phyloP scores from a whole-genome alignment of 1,140 invertebrate species.

The Colletes gigas region DNA sequence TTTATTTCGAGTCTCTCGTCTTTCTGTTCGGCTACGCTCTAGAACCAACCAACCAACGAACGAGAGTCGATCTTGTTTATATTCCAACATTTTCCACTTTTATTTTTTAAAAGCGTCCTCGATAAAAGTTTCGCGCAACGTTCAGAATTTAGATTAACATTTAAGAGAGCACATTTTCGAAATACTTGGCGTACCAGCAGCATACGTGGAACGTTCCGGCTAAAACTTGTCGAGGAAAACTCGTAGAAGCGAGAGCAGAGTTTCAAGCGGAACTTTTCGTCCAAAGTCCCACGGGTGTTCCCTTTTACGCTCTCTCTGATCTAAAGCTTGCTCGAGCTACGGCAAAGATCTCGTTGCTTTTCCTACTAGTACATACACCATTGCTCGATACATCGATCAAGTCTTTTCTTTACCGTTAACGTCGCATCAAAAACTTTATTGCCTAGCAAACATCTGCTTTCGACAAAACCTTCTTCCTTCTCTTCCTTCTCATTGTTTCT shows the following conservation, averaged over 20 bases:
- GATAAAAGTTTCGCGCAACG: slow-evolving; percentile 3
- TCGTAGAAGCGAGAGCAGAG: slow-evolving; percentile 47
- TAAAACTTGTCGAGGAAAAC: slow-evolving; percentile 33
- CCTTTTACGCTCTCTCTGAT: slow-evolving; percentile 50
- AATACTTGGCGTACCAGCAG: slow-evolving; percentile 14
- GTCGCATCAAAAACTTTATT: neutral
- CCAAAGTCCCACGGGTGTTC: slow-evolving; percentile 56
- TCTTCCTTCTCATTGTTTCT: neutral
- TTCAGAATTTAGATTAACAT: slow-evolving; percentile 43
- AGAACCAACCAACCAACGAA: neutral
- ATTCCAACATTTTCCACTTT: neutral
- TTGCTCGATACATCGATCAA: slow-evolving; percentile 3
- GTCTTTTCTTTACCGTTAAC: neutral
- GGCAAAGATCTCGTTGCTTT: slow-evolving; percentile 54
- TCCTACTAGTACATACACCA: slow-evolving; percentile 51
- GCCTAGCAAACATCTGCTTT: neutral
- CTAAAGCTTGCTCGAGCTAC: slow-evolving; percentile 37
- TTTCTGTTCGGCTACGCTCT: neutral
- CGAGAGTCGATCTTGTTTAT: neutral
- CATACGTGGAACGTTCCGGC: neutral
- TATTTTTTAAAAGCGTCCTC: neutral
- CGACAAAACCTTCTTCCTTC: neutral
- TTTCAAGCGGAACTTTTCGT: slow-evolving; percentile 59
- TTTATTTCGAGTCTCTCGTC: neutral
- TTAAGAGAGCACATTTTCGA: slow-evolving; percentile 34